These are phyloP conservation scores for Thalpophila matura DNA, from an alignment of 2,888 invertebrate species.

Conservation along the genomic window DNA sequence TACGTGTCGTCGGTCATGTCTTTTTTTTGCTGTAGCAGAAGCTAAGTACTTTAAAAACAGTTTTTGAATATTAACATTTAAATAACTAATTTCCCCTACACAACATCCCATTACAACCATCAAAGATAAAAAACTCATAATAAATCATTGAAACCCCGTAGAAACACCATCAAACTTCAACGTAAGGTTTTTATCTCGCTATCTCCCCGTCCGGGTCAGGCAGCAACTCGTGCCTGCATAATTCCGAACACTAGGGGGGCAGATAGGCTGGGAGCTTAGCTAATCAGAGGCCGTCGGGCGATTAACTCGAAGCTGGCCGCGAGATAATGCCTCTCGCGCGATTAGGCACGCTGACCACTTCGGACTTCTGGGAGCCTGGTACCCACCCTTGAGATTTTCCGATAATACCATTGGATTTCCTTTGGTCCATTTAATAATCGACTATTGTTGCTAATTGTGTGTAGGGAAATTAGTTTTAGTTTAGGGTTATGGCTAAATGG, in stretches of 20 bases:
- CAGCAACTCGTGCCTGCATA: slow-evolving; percentile 85
- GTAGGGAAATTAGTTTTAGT: slow-evolving; percentile 61
- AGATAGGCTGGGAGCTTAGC: slow-evolving; percentile 85
- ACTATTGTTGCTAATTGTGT: slow-evolving; percentile 64
- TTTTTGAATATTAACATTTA: slow-evolving; percentile 27
- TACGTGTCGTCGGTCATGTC: too few relatives aligned
- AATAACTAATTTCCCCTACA: slow-evolving; percentile 51
- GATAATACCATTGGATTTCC: slow-evolving; percentile 74
- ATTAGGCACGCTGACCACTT: slow-evolving; percentile 87
- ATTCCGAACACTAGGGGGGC: slow-evolving; percentile 82
- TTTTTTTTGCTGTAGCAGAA: neutral
- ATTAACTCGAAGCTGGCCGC: slow-evolving; percentile 83
- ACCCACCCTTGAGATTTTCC: slow-evolving; percentile 74
- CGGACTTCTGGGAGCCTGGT: slow-evolving; percentile 80
- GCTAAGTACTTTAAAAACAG: neutral
- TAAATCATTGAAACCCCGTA: slow-evolving; percentile 69
- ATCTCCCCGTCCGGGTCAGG: slow-evolving; percentile 69
- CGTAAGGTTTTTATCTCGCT: slow-evolving; percentile 71
- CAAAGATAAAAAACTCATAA: slow-evolving; percentile 63
- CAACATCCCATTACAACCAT: slow-evolving; percentile 48
- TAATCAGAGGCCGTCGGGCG: slow-evolving; percentile 87
- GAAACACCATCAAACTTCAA: slow-evolving; percentile 62
- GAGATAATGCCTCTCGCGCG: slow-evolving; percentile 89
- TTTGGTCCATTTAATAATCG: slow-evolving; percentile 72
- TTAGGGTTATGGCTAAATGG: slow-evolving; percentile 39